These are phyloP conservation scores for Steinernema carpocapsae DNA, from an alignment of 2,888 invertebrate genomes.

Conservation along the genomic window DNA sequence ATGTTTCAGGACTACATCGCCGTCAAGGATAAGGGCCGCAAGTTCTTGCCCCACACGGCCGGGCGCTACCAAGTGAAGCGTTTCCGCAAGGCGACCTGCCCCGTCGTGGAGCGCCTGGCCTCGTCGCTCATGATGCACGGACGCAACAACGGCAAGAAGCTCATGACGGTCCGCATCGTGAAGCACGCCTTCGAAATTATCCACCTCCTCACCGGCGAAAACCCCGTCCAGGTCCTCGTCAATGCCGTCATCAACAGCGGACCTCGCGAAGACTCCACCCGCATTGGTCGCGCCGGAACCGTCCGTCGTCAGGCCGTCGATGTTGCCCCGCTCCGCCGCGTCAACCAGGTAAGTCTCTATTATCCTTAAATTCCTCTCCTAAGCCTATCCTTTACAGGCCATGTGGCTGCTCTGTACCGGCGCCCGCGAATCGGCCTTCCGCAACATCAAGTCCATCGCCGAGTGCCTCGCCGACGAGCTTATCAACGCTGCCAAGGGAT, in stretches of 20 bases:
- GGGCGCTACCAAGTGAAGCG: slow-evolving; percentile 89
- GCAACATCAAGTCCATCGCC: slow-evolving; percentile 99
- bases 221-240: slow-evolving; percentile 82
- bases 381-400: slow-evolving; percentile 73
- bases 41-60: slow-evolving; percentile 96
- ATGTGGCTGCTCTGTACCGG: slow-evolving; percentile 99
- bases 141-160: slow-evolving; percentile 98
- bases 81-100: slow-evolving; percentile 98
- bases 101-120: slow-evolving; percentile 95
- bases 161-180: slow-evolving; percentile 97
- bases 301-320: slow-evolving; percentile 99
- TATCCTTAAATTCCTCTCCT: no score
- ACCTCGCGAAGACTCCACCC: slow-evolving; percentile 98
- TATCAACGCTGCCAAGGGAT: slow-evolving; percentile 99
- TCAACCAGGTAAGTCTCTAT: slow-evolving; percentile 75
- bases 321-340: slow-evolving; percentile 94
- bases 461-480: slow-evolving; percentile 99
- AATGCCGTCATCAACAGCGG: slow-evolving; percentile 98
- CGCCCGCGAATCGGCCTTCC: slow-evolving; percentile 97
- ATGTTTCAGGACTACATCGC: slow-evolving; percentile 73
- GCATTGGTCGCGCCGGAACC: slow-evolving; percentile 99
- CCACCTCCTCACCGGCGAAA: slow-evolving; percentile 76
- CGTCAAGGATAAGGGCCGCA: slow-evolving; percentile 89
- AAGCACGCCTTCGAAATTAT: slow-evolving; percentile 99
- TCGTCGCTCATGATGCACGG: slow-evolving; percentile 99